These are phyloP conservation scores for Lordiphosa stackelbergi DNA, from an alignment of 1,140 invertebrate genomes.

Conservation along the genomic window DNA sequence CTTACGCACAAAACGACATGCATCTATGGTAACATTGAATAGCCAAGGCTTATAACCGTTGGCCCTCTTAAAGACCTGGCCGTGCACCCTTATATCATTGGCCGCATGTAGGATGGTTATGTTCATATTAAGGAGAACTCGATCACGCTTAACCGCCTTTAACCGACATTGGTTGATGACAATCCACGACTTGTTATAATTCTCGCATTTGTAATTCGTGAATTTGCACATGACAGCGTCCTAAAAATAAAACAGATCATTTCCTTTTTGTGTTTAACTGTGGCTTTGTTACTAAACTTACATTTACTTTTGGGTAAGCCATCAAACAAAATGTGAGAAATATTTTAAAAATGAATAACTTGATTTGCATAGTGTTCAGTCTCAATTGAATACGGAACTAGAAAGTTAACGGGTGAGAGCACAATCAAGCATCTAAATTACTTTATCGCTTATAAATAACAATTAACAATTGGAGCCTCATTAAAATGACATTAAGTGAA, in stretches of 20 bases:
- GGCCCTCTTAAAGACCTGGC: background rate
- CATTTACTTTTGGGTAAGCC: too few species aligned
- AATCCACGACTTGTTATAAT: constrained; percentile 2
- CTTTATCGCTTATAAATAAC: too few species aligned
- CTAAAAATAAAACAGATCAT: background rate
- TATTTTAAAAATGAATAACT: too few species aligned
- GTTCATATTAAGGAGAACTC: background rate
- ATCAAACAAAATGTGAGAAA: too few species aligned
- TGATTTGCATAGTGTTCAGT: too few species aligned
- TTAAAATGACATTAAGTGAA: too few species aligned
- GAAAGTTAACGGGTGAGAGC: too few species aligned
- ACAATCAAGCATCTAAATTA: too few species aligned
- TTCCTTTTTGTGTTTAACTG: too few species aligned
- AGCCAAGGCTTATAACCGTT: constrained; percentile 5
- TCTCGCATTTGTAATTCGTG: constrained; percentile 3
- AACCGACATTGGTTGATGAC: constrained; percentile 1
- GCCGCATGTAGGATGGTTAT: background rate
- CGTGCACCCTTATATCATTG: background rate
- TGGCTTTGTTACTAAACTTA: too few species aligned
- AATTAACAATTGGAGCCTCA: too few species aligned
- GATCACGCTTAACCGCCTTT: constrained; percentile 3
- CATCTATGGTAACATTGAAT: constrained; percentile 2
- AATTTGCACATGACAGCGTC: constrained; percentile 1
- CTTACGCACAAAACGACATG: background rate
- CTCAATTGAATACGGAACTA: too few species aligned